phyloP scores from a whole-genome alignment of 1,140 invertebrate species.

The Nasonia vitripennis region DNA sequence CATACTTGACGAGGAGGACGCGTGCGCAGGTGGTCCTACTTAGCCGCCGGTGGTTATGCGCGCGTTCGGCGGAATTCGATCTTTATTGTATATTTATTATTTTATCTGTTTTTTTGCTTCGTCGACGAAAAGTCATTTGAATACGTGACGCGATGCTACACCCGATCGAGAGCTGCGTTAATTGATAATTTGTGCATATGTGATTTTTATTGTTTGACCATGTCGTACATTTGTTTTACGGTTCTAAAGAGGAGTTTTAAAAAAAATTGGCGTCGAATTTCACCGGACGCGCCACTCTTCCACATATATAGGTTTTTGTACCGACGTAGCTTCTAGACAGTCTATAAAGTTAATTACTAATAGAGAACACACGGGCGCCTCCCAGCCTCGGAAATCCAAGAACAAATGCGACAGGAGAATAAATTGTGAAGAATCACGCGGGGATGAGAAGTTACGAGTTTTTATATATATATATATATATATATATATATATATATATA shows the following conservation, averaged over 20 bases:
- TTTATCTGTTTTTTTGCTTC: neutral
- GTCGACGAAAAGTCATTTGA: neutral
- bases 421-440: neutral
- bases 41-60: neutral
- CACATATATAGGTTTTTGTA: slow-evolving; percentile 69
- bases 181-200: too few relatives aligned
- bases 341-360: slow-evolving; percentile 57
- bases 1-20: neutral
- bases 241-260: neutral
- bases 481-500: too few relatives aligned
- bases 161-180: neutral
- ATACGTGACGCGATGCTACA: neutral
- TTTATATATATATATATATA: slow-evolving; percentile 46
- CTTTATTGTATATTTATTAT: too few relatives aligned
- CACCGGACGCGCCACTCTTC: neutral
- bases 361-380: neutral
- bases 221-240: neutral
- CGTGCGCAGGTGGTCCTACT: neutral
- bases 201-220: too few relatives aligned
- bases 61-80: neutral
- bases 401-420: neutral
- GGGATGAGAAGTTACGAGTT: slow-evolving; percentile 22
- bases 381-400: neutral
- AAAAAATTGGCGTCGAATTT: slow-evolving; percentile 10
- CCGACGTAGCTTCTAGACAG: slow-evolving; percentile 66